Conservation (phyloP, 2,888 invertebrate species). For the Cynaeus angustus region DNA sequence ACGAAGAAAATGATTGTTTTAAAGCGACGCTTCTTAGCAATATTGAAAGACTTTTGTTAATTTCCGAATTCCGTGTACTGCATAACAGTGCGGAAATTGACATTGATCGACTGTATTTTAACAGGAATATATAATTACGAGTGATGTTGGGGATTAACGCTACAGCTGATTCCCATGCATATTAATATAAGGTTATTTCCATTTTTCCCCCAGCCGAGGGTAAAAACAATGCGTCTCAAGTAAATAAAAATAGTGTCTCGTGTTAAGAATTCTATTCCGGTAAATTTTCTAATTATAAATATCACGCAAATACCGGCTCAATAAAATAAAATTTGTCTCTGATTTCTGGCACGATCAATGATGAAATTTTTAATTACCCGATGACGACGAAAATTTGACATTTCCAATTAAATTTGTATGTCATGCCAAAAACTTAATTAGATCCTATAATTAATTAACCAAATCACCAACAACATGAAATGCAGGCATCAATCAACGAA, state of each 20-base stretch:
- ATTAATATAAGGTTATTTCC: slow-evolving; percentile 24
- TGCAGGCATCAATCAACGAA: slow-evolving; percentile 31
- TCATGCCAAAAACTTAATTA: slow-evolving; percentile 48
- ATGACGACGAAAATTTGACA: slow-evolving; percentile 48
- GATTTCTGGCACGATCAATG: slow-evolving; percentile 25
- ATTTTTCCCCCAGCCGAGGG: slow-evolving; percentile 1
- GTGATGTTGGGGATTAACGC: slow-evolving; percentile 31
- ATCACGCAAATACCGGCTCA: slow-evolving; percentile 29
- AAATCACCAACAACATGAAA: slow-evolving; percentile 42
- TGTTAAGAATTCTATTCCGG: slow-evolving; percentile 2
- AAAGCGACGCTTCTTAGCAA: slow-evolving; percentile 15
- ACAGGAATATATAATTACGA: slow-evolving; percentile 45
- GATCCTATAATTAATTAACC: slow-evolving; percentile 46
- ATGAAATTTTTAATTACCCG: slow-evolving; percentile 44
- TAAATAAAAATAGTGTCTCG: slow-evolving; percentile 24
- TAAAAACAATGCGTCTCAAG: slow-evolving; percentile 9
- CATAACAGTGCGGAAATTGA: slow-evolving; percentile 50
- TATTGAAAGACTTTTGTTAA: slow-evolving; percentile 48
- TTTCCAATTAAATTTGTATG: slow-evolving; percentile 48
- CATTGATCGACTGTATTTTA: slow-evolving; percentile 49
- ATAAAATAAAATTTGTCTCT: slow-evolving; percentile 22
- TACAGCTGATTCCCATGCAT: slow-evolving; percentile 33
- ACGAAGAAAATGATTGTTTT: slow-evolving; percentile 33
- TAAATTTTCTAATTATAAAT: slow-evolving; percentile 33
- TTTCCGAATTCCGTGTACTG: slow-evolving; percentile 48